Percentiles rank a stretch among this genome's conserved stretches.
Conservation (phyloP, 2,888 invertebrate genomes). For the Octodonta nipae region DNA sequence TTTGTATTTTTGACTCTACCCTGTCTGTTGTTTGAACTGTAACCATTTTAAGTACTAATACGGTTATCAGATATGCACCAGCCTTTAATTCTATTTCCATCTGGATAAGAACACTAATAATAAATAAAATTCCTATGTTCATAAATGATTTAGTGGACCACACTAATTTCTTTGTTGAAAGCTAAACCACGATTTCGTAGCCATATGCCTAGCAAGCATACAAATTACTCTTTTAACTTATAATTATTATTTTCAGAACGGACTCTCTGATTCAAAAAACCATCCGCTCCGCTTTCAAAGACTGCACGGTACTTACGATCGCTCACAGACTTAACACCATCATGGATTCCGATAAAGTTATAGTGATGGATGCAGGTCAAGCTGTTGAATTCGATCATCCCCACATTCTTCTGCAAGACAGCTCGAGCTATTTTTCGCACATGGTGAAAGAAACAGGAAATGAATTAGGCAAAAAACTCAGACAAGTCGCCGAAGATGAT, state of each 20-base stretch:
- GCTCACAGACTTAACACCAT: slow-evolving; percentile 73
- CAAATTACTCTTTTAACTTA: no score
- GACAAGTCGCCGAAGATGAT: slow-evolving; percentile 12
- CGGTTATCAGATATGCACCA: no score
- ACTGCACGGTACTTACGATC: slow-evolving; percentile 69
- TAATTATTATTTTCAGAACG: slow-evolving; percentile 43
- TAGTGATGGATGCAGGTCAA: slow-evolving; percentile 44
- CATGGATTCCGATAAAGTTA: slow-evolving; percentile 67
- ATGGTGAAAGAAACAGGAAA: slow-evolving; percentile 33
- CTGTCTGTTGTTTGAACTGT: no score
- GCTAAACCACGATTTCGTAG: no score
- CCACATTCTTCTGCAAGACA: slow-evolving; percentile 28
- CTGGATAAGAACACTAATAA: no score
- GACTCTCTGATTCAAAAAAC: slow-evolving; percentile 66
- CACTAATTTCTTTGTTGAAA: no score
- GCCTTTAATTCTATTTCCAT: no score
- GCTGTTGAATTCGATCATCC: slow-evolving; percentile 43
- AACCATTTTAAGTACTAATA: no score
- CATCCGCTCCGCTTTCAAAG: slow-evolving; percentile 56
- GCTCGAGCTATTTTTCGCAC: slow-evolving; percentile 25
- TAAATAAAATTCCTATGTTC: no score
- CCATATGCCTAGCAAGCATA: no score
- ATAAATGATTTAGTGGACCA: no score
- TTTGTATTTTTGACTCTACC: no score
- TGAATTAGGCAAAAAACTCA: slow-evolving; percentile 21